Evolutionary conservation across 2,797 vertebrate species (phyloP), one percentile per base, ranked within the genome.

Genomic region (Hoplostethus atlanticus): DNA sequence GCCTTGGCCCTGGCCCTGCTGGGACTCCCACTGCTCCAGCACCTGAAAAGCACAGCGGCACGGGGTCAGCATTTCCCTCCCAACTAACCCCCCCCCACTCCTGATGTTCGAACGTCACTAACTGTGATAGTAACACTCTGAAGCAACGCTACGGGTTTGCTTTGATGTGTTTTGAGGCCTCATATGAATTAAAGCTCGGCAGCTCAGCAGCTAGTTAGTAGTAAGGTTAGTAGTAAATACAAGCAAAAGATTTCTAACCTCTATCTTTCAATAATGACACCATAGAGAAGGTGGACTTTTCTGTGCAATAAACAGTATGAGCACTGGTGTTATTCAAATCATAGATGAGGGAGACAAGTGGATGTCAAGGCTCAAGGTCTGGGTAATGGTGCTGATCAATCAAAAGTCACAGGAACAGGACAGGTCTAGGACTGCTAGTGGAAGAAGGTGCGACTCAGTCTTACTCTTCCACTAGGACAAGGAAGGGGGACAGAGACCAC

Each of bases 11-110:
- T 87, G 94, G 76, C 93, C 96, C 87, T 97, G 97, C 87, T 92
- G 94, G 87, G 95, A 95, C 85, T 98, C 97, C 98, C 98, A 98
- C 88, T 96, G 95, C 89, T 98, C 97, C 96, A 97, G 95, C 84
- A 98, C 95, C 98, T 99, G 93, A n/a, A 95, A 96, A 95, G 90
- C 90, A 95, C 87, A 95, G 89, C 65, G 59, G 90, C 86, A 91
- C 73, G 73, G 67, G 56, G 79, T 93, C 79, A 93, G 76, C 84
- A 84, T 59, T 84, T 82, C 65, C 75, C 48, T 13, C 28, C 17
- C 61, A 28, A 21, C 21, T 21, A 21, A 21, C 21, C 51, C 36
- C 44, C 21, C 9, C 60, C 62, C 62, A 51, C 58, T 36, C 1
- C 30, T 25, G 63, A 64, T 11, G 36, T 17, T 80, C 3, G 3